A percentile compares a stretch with the other conserved stretches of the same genome.
These are phyloP conservation scores for Notospermus geniculatus DNA, from an alignment of 1,140 invertebrate genomes.

Conservation along the genomic window DNA sequence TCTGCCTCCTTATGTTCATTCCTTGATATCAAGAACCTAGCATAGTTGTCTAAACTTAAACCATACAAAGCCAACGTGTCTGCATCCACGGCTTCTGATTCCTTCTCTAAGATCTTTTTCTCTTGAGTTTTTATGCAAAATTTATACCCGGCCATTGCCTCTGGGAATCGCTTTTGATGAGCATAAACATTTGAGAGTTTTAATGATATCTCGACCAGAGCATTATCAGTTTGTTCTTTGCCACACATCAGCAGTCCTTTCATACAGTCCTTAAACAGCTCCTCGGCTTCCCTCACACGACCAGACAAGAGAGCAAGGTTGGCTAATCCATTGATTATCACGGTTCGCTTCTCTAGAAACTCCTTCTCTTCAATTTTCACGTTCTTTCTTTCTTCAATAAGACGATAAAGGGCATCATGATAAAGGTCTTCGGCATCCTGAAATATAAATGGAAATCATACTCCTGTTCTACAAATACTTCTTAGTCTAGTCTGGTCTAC, in stretches of 20 bases:
- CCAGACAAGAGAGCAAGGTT: slow-evolving; percentile 78
- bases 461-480: no score
- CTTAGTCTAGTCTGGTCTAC: no score
- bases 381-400: slow-evolving; percentile 27
- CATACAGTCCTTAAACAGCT: slow-evolving; percentile 77
- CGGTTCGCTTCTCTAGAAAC: slow-evolving; percentile 68
- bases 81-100: slow-evolving; percentile 54
- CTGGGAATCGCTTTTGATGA: slow-evolving; percentile 64
- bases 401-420: slow-evolving; percentile 38
- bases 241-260: slow-evolving; percentile 70
- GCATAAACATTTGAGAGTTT: slow-evolving; percentile 60
- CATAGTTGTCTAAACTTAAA: slow-evolving; percentile 79
- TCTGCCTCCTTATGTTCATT: slow-evolving; percentile 65
- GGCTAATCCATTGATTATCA: slow-evolving; percentile 87
- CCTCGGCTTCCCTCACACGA: slow-evolving; percentile 78
- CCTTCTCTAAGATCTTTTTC: slow-evolving; percentile 56
- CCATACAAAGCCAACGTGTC: slow-evolving; percentile 66
- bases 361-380: slow-evolving; percentile 34
- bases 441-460: slow-evolving; percentile 1
- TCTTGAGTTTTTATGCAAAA: slow-evolving; percentile 73
- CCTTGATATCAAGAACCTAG: slow-evolving; percentile 68
- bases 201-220: slow-evolving; percentile 73
- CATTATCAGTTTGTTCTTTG: slow-evolving; percentile 69
- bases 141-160: slow-evolving; percentile 72
- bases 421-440: slow-evolving; percentile 37